Base-by-base conservation (phyloP, 2,797 vertebrate genomes). In the Poecile montanus region DNA sequence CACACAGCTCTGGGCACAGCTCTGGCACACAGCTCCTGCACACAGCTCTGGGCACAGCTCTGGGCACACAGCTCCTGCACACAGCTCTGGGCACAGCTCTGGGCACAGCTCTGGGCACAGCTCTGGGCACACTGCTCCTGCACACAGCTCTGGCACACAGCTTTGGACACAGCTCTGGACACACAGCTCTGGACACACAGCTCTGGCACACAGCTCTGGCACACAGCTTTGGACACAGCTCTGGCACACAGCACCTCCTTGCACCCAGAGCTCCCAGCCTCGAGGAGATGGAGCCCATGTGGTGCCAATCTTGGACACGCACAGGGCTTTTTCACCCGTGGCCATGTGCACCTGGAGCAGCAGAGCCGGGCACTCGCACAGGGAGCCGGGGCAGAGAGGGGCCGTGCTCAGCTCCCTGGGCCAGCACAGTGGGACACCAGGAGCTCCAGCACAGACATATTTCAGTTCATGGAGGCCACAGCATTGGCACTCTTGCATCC, bases 301-400 rank as follows among this genome's bases (percentile, higher is more conserved):
- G 27, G 53, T 32, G 45, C 36, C 70, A 40, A 36, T 2, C 21
- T 2, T 2, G 6, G 51, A 5, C 36, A 11, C 0, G 7, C 70
- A 11, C 44, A 10, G 44, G 34, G 63, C 53, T 58, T 19, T 58
- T 36, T 38, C 25, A 22, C 53, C 30, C 2, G 1, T 23, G 30
- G 34, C 53, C 63, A 18, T 0, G 7, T 2, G 18, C n/a, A 6
- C 16, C 26, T 23, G 16, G 27, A 5, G 6, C 7, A 0, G 29
- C 11, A 27, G 27, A 66, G 51, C 22, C 2, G 1, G 21, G 10
- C 17, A 13, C 60, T n/a, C 6, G 0, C 15, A 0, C 16, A 3
- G 5, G 4, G 15, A 48, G 53, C 34, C 21, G 62, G 27, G 51
- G 4, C 40, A 56, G 4, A 30, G 40, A 19, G 15, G 53, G 29